Evolutionary conservation across 53 echinoderm and acorn worm species (phyloP), one percentile per base, ranked within the genome.

Genomic region (Temnopleurus reevesii): DNA sequence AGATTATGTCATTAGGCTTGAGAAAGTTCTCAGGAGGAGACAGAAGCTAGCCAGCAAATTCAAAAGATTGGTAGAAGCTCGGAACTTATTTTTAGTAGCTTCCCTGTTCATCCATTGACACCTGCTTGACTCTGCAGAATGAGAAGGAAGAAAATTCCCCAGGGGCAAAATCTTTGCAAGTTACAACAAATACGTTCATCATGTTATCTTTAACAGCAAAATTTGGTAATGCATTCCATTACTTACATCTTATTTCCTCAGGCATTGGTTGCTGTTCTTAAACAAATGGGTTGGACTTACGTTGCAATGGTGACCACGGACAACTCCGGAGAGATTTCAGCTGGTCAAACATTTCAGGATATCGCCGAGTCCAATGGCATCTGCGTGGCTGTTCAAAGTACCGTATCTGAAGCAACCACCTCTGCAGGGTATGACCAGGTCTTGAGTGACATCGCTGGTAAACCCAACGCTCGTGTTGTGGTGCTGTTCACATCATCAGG

Each of bases 261-360:
- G 93, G 93, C 65, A 64, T 63, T 93, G 29, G 83, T 93, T 0
- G 53, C n/a, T 26, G 46, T 93, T 46, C 91, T 93, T 0, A 77
- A 81, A 34, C 36, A 76, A 36, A 81, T 91, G 89, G 81, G 80
- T 5, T 93, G 93, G 93, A 91, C 49, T 38, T 93, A 93, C 71
- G 77, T 93, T 2, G 81, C 89, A 21, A 83, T 87, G 79, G 71
- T 93, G 46, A 93, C 53, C 6, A 45, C 88, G 2, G 83, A 90
- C 49, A 82, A 86, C 21, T 51, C 45, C 4, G 93, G 76, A 25
- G 92, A 93, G 43, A 71, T 30, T 26, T 87, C 91, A 15, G 95
- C 91, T 10, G 90, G 79, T 28, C 51, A 88, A 30, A 53, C 88
- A 0, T 95, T 95, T 61, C 57, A 77, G 46, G 61, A 82, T 13